Conservation (phyloP, 1,140 invertebrate species). For the Maconellicoccus hirsutus region DNA sequence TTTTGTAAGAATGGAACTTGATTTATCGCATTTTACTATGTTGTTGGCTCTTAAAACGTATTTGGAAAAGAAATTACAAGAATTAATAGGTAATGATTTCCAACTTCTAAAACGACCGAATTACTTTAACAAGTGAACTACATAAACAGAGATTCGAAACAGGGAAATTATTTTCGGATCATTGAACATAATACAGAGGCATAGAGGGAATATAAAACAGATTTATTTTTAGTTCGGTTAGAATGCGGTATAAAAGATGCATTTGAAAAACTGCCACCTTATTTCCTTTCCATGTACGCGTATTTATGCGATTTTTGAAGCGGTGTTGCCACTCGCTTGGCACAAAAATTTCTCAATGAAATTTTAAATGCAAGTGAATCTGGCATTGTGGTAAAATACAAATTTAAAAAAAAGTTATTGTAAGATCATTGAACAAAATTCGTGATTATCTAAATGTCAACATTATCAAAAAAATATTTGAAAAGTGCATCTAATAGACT, state of each 20-base stretch:
- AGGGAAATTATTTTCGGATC: conserved; percentile 4
- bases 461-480: no score
- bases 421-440: no score
- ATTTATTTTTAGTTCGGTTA: conserved; percentile 6
- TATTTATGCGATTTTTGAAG: no score
- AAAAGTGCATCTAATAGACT: no score
- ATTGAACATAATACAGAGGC: not conserved
- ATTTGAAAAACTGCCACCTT: not conserved
- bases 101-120: not conserved
- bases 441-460: no score
- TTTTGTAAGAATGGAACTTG: not conserved
- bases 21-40: not conserved
- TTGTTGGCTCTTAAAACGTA: no score
- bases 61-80: no score
- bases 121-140: conserved; percentile 5
- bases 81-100: not conserved
- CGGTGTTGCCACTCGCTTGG: no score
- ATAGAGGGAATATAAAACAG: not conserved
- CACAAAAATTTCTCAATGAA: no score
- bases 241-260: conserved; percentile 1
- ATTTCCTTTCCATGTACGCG: not conserved
- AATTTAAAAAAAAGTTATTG: no score
- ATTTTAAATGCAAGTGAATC: no score
- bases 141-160: conserved; percentile 8
- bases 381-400: no score